Evolutionary conservation across 2,113 vertebrate species (phyloP), one percentile per base, ranked within the genome.

Genomic region (Corapipo altera): DNA sequence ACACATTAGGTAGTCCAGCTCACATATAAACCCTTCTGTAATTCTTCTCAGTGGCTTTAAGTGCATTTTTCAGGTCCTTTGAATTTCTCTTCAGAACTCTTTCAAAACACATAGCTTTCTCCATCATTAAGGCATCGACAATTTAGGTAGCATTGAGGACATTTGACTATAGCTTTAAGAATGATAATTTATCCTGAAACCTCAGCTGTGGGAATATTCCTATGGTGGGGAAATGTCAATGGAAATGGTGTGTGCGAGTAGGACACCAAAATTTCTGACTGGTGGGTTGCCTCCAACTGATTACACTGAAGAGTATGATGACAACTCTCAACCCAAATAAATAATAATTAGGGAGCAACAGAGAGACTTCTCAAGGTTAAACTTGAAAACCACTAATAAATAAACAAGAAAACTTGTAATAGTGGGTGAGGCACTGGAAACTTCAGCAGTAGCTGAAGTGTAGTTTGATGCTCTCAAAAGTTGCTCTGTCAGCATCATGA

Each of bases 261-360:
- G 15, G 24, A 35, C 33, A 27, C 12, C 12, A 43, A 12, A 21
- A 15, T 46, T 92, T 81, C 43, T 78, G 43, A 59, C 10, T 15
- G 7, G 4, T 0, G 2, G 1, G 9, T 27, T 73, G 13, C 6
- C 22, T n/a, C 17, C 7, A 39, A 0, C 8, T 41, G 44, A 28
- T 79, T 33, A 27, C 13, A 19, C 43, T 70, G 26, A 73, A 73
- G 43, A 74, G 12, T 17, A 61, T 21, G 35, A 59, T 41, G 37
- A 59, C 7, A 24, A 54, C 43, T 58, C 22, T 66, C 26, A 80
- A 22, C 10, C 22, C 30, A 66, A 46, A 46, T 84, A 80, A 59
- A 46, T 2, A 62, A 15, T 48, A 74, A 48, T 22, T 65, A 59
- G 32, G 41, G 28, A 79, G 35, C 54, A 75, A 61, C 9, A 5